Base-by-base conservation (phyloP, 2,113 vertebrate genomes). In the Trichechus manatus region DNA sequence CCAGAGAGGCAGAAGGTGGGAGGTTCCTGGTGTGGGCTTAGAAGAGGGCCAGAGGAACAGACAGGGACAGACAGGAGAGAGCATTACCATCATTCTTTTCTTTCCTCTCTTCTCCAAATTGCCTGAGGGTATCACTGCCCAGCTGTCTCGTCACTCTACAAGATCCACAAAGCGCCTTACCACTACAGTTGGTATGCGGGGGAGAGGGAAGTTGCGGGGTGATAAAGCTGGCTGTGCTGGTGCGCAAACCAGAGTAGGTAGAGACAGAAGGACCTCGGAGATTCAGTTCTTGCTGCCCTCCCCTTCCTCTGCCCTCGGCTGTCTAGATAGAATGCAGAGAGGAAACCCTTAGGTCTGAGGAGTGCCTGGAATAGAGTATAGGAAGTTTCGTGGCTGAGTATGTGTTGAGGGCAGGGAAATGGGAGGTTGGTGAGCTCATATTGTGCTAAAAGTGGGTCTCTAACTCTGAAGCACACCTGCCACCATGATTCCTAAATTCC, bases 201-300 rank as follows among this genome's bases (percentile, higher is more conserved):
- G 17, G 5, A 10, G 19, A 9, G 78, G 9, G 10, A 61, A 3
- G 8, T 3, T 44, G 1, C 8, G 22, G 13, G 3, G 11, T 29
- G n/a, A 31, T 3, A 50, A 9, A 87, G 4, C 6, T 75, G 10
- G 44, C 6, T 66, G 6, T 82, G 13, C 33, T 78, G 14, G 10
- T 78, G 19, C 27, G 4, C 31, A 84, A 42, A 23, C 20, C n/a
- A 68, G 33, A 91, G 61, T 56, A 25, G 31, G 25, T 3, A 27
- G 27, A 1, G 4, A 0, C 59, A 56, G 87, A 17, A 89, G 9
- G 8, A 29, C 1, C 27, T 53, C 27, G 19, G 23, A 39, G 42
- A 68, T 78, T 81, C 13, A 64, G 1, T 79, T 5, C 31, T 79
- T 89, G 31, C 15, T 91, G 13, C 17, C 4, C 1, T 17, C n/a